Conservation (phyloP, 2,113 vertebrate genomes). For the Prietella phreatophila region DNA sequence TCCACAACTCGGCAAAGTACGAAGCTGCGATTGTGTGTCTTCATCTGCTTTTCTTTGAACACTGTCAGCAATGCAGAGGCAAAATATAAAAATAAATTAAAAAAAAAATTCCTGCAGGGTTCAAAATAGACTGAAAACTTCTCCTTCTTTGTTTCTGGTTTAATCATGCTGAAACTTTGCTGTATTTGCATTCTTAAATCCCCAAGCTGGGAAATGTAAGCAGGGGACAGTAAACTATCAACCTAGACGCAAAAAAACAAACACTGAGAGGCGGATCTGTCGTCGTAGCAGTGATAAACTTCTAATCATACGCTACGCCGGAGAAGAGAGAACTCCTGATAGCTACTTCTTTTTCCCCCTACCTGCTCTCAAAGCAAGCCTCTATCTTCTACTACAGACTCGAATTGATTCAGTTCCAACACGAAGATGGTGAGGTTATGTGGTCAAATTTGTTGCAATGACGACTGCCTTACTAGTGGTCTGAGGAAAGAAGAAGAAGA, state of each 20-base stretch:
- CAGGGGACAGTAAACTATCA: not conserved
- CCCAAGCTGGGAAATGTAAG: not conserved
- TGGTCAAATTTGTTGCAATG: not conserved
- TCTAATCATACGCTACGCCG: not conserved
- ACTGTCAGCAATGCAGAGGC: slow-evolving; percentile 1
- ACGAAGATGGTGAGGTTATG: not conserved
- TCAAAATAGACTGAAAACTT: slow-evolving; percentile 2
- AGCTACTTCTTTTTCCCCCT: not conserved
- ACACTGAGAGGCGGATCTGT: not conserved
- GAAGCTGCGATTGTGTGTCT: not conserved
- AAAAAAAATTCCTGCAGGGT: not conserved
- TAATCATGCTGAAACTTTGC: slow-evolving; percentile 1
- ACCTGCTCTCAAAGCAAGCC: not conserved
- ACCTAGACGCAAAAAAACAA: not conserved
- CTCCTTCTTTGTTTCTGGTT: not conserved
- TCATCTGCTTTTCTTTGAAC: slow-evolving; percentile 25
- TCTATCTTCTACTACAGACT: not conserved
- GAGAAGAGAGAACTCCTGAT: not conserved
- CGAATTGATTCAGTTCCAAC: not conserved
- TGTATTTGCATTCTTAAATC: not conserved
- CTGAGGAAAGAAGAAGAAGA: not conserved
- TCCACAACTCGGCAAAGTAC: not conserved
- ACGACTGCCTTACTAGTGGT: no score
- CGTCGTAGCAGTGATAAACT: not conserved
- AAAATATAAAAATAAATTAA: no score